Evolutionary conservation across 64 coral and sea anemone species (phyloP).

Genomic region (Trachythela sp.): DNA sequence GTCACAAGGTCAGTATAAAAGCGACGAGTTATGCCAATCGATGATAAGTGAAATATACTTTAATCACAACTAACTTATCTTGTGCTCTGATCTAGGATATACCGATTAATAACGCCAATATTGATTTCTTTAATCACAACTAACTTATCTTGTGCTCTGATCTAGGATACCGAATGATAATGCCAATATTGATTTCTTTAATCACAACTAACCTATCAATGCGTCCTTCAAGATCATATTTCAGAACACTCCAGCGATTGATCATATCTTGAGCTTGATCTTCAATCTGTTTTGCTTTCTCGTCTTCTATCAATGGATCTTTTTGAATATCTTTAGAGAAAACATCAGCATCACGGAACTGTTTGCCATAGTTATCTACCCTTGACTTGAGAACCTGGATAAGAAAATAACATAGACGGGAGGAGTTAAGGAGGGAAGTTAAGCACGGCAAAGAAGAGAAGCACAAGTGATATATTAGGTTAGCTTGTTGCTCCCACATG

Average conservation of each 20-base stretch:
- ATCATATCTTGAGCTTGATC: background rate
- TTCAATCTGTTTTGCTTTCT: background rate
- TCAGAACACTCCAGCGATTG: background rate
- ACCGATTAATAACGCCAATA: no score
- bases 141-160: no score
- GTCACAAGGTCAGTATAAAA: no score
- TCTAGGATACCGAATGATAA: no score
- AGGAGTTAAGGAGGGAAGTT: background rate
- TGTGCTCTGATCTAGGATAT: no score
- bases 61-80: background rate
- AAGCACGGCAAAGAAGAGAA: background rate
- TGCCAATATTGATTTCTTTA: no score
- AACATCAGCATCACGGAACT: background rate
- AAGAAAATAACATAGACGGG: background rate
- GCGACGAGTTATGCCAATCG: no score
- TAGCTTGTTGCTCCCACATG: no score
- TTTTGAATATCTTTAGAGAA: background rate
- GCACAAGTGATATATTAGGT: no score
- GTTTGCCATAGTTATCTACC: constrained; percentile 12
- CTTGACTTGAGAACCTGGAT: background rate
- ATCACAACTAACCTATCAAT: background rate
- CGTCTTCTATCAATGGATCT: background rate
- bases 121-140: background rate
- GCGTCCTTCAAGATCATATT: constrained; percentile 3
- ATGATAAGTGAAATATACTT: no score